Evolutionary conservation across 1,140 invertebrate genomes (phyloP).

Genomic region (Dendrolimus punctatus): DNA sequence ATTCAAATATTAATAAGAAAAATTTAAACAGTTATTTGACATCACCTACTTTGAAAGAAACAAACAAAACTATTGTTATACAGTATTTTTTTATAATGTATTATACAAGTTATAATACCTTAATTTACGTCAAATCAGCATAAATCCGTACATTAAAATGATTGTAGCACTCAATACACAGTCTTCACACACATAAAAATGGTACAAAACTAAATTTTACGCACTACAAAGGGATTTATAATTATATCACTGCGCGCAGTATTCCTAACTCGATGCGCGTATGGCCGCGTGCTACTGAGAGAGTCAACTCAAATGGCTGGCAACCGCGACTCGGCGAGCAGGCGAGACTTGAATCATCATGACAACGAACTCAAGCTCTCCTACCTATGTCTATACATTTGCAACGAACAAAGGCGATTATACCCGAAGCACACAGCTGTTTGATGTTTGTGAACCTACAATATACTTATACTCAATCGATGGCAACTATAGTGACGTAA

Average conservation of each 20-base stretch:
- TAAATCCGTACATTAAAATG: slow-evolving; percentile 11
- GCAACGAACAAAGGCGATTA: slow-evolving; percentile 43
- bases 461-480: slow-evolving; percentile 43
- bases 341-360: slow-evolving; percentile 17
- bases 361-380: slow-evolving; percentile 17
- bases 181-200: slow-evolving; percentile 14
- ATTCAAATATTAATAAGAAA: no score
- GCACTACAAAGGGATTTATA: slow-evolving; percentile 16
- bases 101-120: slow-evolving; percentile 5
- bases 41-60: neutral
- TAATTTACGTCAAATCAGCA: slow-evolving; percentile 6
- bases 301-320: no score
- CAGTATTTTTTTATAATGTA: neutral
- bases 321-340: no score
- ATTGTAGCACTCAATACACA: slow-evolving; percentile 13
- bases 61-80: neutral
- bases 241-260: slow-evolving; percentile 8
- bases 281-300: slow-evolving; percentile 18
- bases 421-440: slow-evolving; percentile 52
- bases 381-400: slow-evolving; percentile 16
- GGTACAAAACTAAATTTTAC: slow-evolving; percentile 9
- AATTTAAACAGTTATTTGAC: neutral
- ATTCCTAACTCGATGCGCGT: neutral
- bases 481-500: slow-evolving; percentile 21
- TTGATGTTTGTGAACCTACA: slow-evolving; percentile 53